Percentiles rank a stretch among this genome's conserved stretches.
These are phyloP conservation scores for Xanthia togata DNA, from an alignment of 2,888 invertebrate species.

Conservation along the genomic window DNA sequence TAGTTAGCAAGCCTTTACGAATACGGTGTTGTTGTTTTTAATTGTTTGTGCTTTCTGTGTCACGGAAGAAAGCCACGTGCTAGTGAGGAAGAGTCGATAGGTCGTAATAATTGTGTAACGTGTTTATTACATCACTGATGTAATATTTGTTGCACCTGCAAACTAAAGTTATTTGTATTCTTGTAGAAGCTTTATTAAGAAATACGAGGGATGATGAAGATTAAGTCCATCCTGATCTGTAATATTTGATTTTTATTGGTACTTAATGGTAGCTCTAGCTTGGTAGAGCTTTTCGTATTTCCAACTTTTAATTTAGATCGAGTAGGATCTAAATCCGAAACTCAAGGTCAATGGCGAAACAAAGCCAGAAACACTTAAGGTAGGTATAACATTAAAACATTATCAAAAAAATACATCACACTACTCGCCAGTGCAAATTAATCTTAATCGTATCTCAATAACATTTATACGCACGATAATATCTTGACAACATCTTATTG, in stretches of 20 bases:
- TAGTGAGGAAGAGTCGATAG: constrained; percentile 8
- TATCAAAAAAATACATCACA: neutral
- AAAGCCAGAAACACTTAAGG: neutral
- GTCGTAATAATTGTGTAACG: constrained; percentile 1
- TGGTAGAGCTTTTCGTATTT: neutral
- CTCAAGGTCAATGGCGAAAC: neutral
- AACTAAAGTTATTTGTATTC: neutral
- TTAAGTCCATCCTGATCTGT: neutral
- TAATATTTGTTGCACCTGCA: neutral
- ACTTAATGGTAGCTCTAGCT: neutral
- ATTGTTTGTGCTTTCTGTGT: constrained; percentile 17
- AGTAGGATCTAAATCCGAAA: neutral
- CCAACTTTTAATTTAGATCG: neutral
- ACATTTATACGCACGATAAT: constrained; percentile 20
- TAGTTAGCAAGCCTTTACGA: neutral
- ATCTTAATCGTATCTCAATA: constrained; percentile 51
- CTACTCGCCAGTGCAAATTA: constrained; percentile 28
- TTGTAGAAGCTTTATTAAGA: neutral
- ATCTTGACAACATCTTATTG: constrained; percentile 36
- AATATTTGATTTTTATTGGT: neutral
- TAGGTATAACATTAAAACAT: neutral
- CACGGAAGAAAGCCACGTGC: constrained; percentile 9
- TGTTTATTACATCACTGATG: neutral
- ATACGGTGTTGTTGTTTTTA: constrained; percentile 4
- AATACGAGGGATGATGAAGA: neutral